Percentiles rank a stretch among this genome's conserved stretches.
These are phyloP conservation scores for Podilymbus podiceps DNA, from an alignment of 2,113 vertebrate species.

Conservation along the genomic window DNA sequence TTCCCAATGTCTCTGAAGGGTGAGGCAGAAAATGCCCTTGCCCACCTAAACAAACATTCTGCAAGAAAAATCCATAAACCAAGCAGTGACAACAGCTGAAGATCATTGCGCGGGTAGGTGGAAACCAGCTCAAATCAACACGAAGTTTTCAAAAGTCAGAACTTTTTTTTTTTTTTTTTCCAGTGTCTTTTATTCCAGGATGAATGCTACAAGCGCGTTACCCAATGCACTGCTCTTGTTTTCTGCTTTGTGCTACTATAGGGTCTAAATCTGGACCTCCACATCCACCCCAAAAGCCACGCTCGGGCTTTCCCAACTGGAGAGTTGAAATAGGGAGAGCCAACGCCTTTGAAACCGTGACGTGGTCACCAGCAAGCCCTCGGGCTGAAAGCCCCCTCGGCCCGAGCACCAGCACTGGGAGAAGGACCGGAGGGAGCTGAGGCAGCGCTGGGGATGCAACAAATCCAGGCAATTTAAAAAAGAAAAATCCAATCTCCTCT, in stretches of 20 bases:
- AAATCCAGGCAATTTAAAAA: background rate
- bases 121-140: background rate
- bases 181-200: background rate
- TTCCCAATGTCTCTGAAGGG: background rate
- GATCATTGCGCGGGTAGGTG: background rate
- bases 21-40: background rate
- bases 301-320: background rate
- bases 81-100: background rate
- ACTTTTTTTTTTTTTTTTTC: background rate
- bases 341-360: background rate
- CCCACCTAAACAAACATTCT: background rate
- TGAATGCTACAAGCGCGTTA: background rate
- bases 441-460: background rate
- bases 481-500: background rate
- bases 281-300: background rate
- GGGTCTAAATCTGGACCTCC: background rate
- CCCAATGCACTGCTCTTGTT: background rate
- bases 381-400: background rate
- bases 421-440: background rate
- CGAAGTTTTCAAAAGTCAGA: background rate
- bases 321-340: background rate
- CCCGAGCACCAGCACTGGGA: background rate
- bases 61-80: background rate
- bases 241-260: background rate
- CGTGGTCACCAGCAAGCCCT: background rate